A percentile compares a stretch with the other conserved stretches of the same genome.
Evolutionary conservation across 1,140 invertebrate species (phyloP).

Genomic region (Meloidogyne chitwoodi): DNA sequence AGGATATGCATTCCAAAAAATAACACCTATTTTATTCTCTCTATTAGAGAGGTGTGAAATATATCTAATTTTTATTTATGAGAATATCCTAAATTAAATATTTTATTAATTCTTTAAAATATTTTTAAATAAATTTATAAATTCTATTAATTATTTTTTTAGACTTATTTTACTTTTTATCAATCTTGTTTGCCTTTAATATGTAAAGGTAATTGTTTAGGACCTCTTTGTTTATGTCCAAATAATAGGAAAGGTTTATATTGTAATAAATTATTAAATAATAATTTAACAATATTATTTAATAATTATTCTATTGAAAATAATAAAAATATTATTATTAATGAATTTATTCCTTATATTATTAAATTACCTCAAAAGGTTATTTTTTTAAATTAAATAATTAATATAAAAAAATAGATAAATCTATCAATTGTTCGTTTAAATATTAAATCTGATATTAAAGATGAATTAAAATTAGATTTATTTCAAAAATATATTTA

Average conservation of each 20-base stretch:
- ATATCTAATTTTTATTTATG: no score
- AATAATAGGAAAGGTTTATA: not conserved
- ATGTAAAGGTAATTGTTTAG: constrained; percentile 10
- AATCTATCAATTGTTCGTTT: not conserved
- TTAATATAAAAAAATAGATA: not conserved
- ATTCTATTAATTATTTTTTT: not conserved
- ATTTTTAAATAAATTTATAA: no score
- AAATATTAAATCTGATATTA: constrained; percentile 8
- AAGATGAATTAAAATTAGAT: not conserved
- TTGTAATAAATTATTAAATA: not conserved
- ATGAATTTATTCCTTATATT: constrained; percentile 1
- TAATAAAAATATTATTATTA: not conserved
- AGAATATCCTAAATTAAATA: no score
- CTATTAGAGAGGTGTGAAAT: no score
- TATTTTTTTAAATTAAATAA: not conserved
- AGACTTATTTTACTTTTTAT: constrained; percentile 16
- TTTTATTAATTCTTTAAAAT: no score
- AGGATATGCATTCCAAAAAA: no score
- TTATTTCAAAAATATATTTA: not conserved
- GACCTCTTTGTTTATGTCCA: constrained; percentile 13
- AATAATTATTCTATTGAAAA: not conserved
- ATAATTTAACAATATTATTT: not conserved
- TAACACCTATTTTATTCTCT: no score
- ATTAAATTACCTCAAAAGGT: constrained; percentile 10
- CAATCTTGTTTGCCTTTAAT: not conserved